Conservation (phyloP, 2,888 invertebrate species). For the Oscheius sp. region DNA sequence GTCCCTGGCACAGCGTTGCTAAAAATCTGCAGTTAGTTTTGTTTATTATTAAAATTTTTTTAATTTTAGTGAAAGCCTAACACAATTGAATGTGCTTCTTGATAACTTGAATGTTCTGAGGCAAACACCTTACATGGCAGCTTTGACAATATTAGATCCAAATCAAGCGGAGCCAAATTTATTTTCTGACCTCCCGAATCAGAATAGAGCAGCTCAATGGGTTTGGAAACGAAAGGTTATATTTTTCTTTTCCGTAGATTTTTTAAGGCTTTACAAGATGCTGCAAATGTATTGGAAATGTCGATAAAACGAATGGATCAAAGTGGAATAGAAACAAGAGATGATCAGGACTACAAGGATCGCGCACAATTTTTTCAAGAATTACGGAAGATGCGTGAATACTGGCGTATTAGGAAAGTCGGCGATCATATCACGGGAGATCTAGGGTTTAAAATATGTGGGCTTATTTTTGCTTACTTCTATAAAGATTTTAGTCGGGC, state of each 20-base stretch:
- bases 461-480: not conserved
- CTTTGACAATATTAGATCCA: constrained; percentile 48
- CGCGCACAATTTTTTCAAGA: constrained; percentile 37
- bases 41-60: not conserved
- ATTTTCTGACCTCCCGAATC: constrained; percentile 25
- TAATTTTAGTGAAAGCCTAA: constrained; percentile 60
- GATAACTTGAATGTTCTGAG: constrained; percentile 58
- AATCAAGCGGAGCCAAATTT: constrained; percentile 33
- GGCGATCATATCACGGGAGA: constrained; percentile 64
- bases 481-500: constrained; percentile 41
- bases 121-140: constrained; percentile 52
- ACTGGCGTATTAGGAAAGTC: constrained; percentile 61
- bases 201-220: constrained; percentile 57
- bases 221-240: constrained; percentile 52
- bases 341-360: not conserved
- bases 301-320: constrained; percentile 15
- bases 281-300: constrained; percentile 45
- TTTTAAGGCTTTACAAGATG: constrained; percentile 57
- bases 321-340: constrained; percentile 1
- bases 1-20: constrained; percentile 69
- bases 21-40: constrained; percentile 62
- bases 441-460: constrained; percentile 65
- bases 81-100: constrained; percentile 62
- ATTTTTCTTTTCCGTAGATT: not conserved
- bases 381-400: constrained; percentile 60